These are phyloP conservation scores for Malurus elegans DNA, from an alignment of 2,113 vertebrate species.

Conservation along the genomic window DNA sequence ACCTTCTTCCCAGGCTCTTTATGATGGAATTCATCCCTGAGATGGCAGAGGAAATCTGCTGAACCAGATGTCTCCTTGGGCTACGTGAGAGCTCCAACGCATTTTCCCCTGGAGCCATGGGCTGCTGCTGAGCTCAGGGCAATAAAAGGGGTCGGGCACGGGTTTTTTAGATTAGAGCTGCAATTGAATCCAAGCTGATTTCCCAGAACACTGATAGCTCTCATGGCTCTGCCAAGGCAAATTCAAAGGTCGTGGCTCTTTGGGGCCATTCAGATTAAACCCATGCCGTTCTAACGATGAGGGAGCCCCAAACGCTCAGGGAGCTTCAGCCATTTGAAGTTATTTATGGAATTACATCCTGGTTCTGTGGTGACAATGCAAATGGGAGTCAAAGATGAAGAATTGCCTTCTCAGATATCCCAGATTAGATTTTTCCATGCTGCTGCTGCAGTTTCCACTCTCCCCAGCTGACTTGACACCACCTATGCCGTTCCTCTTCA, in stretches of 20 bases:
- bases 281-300: background rate
- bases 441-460: background rate
- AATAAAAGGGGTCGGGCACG: constrained; percentile 18
- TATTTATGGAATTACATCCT: background rate
- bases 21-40: background rate
- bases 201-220: constrained; percentile 16
- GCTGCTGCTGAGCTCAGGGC: background rate
- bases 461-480: background rate
- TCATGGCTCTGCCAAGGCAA: background rate
- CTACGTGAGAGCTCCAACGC: constrained; percentile 6
- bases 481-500: background rate
- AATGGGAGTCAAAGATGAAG: background rate
- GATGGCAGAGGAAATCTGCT: background rate
- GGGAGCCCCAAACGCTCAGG: background rate
- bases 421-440: background rate
- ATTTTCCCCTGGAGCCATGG: background rate
- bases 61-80: background rate
- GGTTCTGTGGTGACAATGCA: background rate
- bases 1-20: background rate
- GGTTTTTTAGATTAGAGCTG: background rate
- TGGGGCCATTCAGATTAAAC: background rate
- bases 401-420: background rate
- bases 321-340: background rate
- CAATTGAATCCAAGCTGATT: background rate
- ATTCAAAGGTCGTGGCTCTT: constrained; percentile 16